A percentile compares a stretch with the other conserved stretches of the same genome.
These are phyloP conservation scores for Poliocrania exsul DNA, from an alignment of 2,797 vertebrate species.

Conservation along the genomic window DNA sequence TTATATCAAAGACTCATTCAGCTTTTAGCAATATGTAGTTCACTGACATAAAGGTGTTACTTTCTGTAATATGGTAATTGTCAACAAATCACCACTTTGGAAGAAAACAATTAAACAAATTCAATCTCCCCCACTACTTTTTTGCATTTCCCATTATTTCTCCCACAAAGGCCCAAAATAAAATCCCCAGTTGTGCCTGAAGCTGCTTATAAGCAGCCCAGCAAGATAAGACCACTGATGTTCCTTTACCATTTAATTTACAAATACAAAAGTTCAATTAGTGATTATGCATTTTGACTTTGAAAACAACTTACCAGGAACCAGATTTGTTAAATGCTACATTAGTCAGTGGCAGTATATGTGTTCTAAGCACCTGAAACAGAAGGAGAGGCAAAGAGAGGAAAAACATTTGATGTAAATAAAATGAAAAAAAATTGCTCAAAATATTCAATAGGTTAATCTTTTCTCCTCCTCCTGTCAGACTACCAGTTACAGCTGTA, in stretches of 20 bases:
- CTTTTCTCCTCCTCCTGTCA: neutral
- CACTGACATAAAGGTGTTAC: neutral
- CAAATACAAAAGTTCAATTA: neutral
- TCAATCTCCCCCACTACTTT: neutral
- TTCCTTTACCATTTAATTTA: neutral
- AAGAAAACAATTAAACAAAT: neutral
- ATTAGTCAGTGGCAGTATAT: conserved; percentile 93
- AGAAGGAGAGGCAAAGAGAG: neutral
- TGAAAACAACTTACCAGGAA: conserved; percentile 83
- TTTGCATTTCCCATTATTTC: neutral
- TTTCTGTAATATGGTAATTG: neutral
- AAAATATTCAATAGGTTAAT: neutral
- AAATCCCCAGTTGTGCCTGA: neutral
- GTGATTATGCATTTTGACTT: neutral
- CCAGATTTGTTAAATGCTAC: conserved; percentile 98
- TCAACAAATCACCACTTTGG: neutral
- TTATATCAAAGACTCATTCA: neutral
- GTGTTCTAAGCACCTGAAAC: conserved; percentile 87
- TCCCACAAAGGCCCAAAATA: neutral
- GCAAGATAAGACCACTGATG: neutral
- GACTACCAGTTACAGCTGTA: neutral
- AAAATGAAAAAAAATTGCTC: neutral
- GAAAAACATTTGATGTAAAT: neutral
- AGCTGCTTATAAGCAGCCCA: neutral
- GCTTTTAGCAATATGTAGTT: neutral